Percentiles rank a stretch among this genome's conserved stretches.
phyloP scores from a whole-genome alignment of 1,140 invertebrate genomes.

The Diploscapter pachys region DNA sequence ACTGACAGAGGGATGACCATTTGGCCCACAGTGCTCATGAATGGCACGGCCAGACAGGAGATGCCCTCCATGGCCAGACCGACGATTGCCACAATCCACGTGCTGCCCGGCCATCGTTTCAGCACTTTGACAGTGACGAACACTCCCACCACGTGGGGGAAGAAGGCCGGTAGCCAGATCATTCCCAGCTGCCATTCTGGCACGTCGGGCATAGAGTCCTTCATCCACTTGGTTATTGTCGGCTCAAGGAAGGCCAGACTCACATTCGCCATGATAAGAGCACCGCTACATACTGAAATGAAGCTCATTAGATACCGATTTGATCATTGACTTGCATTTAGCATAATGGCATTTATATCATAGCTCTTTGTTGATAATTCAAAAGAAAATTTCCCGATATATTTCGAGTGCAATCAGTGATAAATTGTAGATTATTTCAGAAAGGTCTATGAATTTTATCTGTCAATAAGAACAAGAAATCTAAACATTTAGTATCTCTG shows the following conservation, averaged over 20 bases:
- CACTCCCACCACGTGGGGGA: conserved; percentile 95
- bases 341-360: no score
- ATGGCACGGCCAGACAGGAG: conserved; percentile 92
- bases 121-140: conserved; percentile 92
- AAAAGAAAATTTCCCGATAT: no score
- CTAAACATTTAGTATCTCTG: no score
- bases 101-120: conserved; percentile 85
- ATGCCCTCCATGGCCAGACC: conserved; percentile 90
- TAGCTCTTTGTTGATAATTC: no score
- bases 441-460: no score
- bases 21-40: conserved; percentile 81
- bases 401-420: no score
- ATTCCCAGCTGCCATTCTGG: conserved; percentile 98
- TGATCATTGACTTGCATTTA: no score
- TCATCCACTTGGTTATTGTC: conserved; percentile 98
- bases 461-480: no score
- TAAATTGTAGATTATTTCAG: no score
- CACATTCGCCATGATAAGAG: conserved; percentile 97
- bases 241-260: conserved; percentile 96
- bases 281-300: conserved; percentile 83
- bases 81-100: conserved; percentile 89
- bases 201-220: conserved; percentile 80
- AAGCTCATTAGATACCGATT: no score
- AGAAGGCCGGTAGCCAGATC: conserved; percentile 98
- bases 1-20: conserved; percentile 95